These are phyloP conservation scores for Columbina picui DNA, from an alignment of 2,113 vertebrate species.

Conservation along the genomic window DNA sequence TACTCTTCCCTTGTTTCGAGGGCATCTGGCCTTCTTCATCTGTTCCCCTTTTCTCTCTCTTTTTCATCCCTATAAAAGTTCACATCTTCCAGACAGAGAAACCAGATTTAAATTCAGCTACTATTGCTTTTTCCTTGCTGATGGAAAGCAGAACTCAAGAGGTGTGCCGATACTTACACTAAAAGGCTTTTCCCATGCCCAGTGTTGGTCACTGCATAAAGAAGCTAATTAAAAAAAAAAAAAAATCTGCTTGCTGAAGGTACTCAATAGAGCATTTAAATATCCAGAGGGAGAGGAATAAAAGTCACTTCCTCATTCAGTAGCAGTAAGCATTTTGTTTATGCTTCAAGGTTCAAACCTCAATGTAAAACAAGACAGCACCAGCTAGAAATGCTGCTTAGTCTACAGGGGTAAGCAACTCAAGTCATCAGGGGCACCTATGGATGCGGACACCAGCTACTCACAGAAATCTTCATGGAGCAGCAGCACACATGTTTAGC, in stretches of 20 bases:
- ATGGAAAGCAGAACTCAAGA: background rate
- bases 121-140: background rate
- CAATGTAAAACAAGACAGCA: fast-evolving
- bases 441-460: background rate
- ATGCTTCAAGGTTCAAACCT: background rate
- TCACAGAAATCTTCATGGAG: background rate
- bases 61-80: background rate
- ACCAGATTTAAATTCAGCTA: background rate
- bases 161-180: fast-evolving
- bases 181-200: background rate
- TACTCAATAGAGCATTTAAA: background rate
- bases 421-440: background rate
- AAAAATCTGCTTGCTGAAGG: background rate
- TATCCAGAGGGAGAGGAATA: background rate
- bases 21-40: background rate
- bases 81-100: background rate
- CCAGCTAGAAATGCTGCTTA: background rate
- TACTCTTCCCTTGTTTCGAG: background rate
- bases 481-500: background rate
- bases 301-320: background rate
- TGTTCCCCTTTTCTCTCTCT: background rate
- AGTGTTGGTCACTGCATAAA: background rate
- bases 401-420: background rate
- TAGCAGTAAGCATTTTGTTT: background rate
- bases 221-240: too few species aligned